Conservation (phyloP, 1,140 invertebrate species). For the Heterodera carotae region DNA sequence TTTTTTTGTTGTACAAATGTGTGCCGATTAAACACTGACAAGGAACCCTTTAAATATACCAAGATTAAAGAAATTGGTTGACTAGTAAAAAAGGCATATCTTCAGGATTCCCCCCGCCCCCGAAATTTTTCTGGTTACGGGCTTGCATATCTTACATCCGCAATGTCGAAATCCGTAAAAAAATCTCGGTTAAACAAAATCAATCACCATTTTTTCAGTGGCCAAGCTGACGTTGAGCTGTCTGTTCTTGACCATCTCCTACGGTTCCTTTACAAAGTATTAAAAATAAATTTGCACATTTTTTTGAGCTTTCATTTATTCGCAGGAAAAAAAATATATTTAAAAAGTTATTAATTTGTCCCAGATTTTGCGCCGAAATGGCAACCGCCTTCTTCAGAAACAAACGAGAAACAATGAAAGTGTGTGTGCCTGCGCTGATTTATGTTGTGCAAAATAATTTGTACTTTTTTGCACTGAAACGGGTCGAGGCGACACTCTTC, state of each 20-base stretch:
- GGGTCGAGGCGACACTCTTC: slow-evolving; percentile 48
- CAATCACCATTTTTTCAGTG: slow-evolving; percentile 30
- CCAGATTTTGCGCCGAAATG: slow-evolving; percentile 40
- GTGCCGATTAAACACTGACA: no score
- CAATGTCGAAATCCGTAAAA: no score
- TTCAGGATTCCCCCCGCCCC: no score
- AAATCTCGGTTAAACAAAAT: no score
- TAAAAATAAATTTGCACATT: slow-evolving; percentile 5
- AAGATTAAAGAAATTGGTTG: no score
- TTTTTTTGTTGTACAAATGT: slow-evolving; percentile 5
- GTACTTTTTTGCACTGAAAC: slow-evolving; percentile 48
- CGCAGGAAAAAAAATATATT: no score
- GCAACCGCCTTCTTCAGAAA: slow-evolving; percentile 37
- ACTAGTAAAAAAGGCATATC: no score
- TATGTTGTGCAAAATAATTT: slow-evolving; percentile 52
- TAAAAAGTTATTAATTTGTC: slow-evolving; percentile 9
- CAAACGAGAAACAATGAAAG: slow-evolving; percentile 46
- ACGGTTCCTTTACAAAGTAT: slow-evolving; percentile 21
- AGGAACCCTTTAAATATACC: no score
- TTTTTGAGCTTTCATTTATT: slow-evolving; percentile 10
- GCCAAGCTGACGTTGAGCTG: slow-evolving; percentile 25
- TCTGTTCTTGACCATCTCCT: slow-evolving; percentile 16
- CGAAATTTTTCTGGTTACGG: no score
- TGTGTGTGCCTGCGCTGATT: slow-evolving; percentile 45
- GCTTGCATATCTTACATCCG: no score